These are phyloP conservation scores for Pygmarrhopalites habei DNA, from an alignment of 1,140 invertebrate genomes.

Conservation along the genomic window DNA sequence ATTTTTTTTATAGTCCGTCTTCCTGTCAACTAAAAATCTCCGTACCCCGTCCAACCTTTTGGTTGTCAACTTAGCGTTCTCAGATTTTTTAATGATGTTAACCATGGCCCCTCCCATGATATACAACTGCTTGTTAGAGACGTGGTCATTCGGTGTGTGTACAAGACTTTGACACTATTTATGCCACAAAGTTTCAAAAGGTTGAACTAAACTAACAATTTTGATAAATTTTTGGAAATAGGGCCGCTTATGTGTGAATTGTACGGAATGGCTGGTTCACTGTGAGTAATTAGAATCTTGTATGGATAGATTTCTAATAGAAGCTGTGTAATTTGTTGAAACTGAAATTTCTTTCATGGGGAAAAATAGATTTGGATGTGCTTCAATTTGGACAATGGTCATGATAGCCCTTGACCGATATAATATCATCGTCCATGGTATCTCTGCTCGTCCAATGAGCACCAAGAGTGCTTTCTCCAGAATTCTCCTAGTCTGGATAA, in stretches of 20 bases:
- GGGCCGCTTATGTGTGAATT: conserved; percentile 72
- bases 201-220: too few relatives aligned
- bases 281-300: too few relatives aligned
- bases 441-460: conserved; percentile 62
- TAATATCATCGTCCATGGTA: conserved; percentile 75
- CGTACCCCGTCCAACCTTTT: conserved; percentile 76
- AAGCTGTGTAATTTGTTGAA: too few relatives aligned
- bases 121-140: conserved; percentile 77
- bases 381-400: conserved; percentile 75
- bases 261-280: conserved; percentile 67
- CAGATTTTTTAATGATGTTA: conserved; percentile 82
- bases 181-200: too few relatives aligned
- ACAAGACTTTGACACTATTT: too few relatives aligned
- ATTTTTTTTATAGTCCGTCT: too few relatives aligned
- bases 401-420: conserved; percentile 65
- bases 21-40: conserved; percentile 63
- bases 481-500: conserved; percentile 62
- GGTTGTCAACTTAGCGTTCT: conserved; percentile 77
- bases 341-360: too few relatives aligned
- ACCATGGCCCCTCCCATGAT: conserved; percentile 75
- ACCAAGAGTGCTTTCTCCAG: conserved; percentile 58
- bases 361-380: conserved; percentile 72
- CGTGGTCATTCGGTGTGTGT: conserved; percentile 66
- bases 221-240: too few relatives aligned
- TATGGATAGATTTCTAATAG: too few relatives aligned